phyloP scores from a whole-genome alignment of 2,888 invertebrate genomes.

The Ecliptopera silaceata region DNA sequence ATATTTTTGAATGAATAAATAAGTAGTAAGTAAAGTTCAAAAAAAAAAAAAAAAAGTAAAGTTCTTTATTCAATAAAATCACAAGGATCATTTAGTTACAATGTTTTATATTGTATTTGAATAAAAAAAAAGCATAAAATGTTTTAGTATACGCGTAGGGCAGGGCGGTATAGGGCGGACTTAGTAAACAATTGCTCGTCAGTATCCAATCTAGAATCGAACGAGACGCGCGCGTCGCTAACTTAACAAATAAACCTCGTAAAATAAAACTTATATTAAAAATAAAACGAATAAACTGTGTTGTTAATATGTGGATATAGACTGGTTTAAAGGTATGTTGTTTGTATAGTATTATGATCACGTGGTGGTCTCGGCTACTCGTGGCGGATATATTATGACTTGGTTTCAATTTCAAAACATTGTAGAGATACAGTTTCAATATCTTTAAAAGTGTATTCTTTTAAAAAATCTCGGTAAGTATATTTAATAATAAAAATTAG shows the following conservation, averaged over 20 bases:
- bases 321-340: slow-evolving; percentile 15
- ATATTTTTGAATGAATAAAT: too few relatives aligned
- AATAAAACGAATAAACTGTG: too few relatives aligned
- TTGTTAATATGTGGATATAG: slow-evolving; percentile 8
- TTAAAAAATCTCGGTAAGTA: too few relatives aligned
- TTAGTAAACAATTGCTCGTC: slow-evolving; percentile 40
- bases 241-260: slow-evolving; percentile 12
- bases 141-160: not conserved
- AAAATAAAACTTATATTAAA: slow-evolving; percentile 15
- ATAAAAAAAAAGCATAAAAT: not conserved
- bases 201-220: slow-evolving; percentile 40
- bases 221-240: slow-evolving; percentile 40
- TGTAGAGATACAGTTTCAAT: too few relatives aligned
- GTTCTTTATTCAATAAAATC: too few relatives aligned
- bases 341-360: not conserved
- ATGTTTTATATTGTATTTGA: too few relatives aligned
- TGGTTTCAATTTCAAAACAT: not conserved
- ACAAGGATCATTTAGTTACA: too few relatives aligned
- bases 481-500: too few relatives aligned
- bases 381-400: slow-evolving; percentile 1
- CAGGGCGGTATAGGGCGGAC: slow-evolving; percentile 33
- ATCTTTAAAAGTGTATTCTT: too few relatives aligned
- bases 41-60: too few relatives aligned
- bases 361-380: not conserved
- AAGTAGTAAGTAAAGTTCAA: too few relatives aligned